Percentiles rank a stretch among this genome's conserved stretches.
These are phyloP conservation scores for Gymnoscelis rufifasciata DNA, from an alignment of 2,888 invertebrate species.

Conservation along the genomic window DNA sequence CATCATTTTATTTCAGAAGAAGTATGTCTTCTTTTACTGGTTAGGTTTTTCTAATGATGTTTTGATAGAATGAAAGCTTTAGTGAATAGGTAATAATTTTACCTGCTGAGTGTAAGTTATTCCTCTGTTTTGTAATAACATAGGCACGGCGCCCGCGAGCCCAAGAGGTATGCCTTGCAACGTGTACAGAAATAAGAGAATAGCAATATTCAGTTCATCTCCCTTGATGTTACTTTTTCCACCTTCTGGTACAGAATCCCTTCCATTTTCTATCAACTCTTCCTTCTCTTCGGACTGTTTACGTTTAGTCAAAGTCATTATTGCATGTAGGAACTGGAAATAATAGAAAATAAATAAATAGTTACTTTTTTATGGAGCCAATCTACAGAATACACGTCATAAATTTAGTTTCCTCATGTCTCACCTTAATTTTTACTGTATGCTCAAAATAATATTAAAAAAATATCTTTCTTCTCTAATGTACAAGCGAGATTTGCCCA, in stretches of 20 bases:
- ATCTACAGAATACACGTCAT: slow-evolving; percentile 59
- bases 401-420: slow-evolving; percentile 26
- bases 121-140: slow-evolving; percentile 94
- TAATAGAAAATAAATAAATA: slow-evolving; percentile 1
- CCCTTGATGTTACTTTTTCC: slow-evolving; percentile 80
- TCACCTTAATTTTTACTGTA: slow-evolving; percentile 62
- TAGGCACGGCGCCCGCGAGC: slow-evolving; percentile 94
- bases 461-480: no score
- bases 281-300: slow-evolving; percentile 61
- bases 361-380: slow-evolving; percentile 30
- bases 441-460: slow-evolving; percentile 20
- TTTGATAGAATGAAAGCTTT: no score
- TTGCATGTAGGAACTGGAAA: slow-evolving; percentile 53
- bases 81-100: slow-evolving; percentile 16
- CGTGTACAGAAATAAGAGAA: slow-evolving; percentile 94
- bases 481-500: no score
- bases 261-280: slow-evolving; percentile 62
- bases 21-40: no score
- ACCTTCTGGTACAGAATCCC: slow-evolving; percentile 42
- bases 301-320: slow-evolving; percentile 66
- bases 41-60: no score
- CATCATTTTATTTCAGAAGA: no score
- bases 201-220: slow-evolving; percentile 88
- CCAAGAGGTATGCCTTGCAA: slow-evolving; percentile 98
- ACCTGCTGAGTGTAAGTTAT: slow-evolving; percentile 96